Percentiles rank a stretch among this genome's conserved stretches.
These are phyloP conservation scores for Taenioides sp. DNA, from an alignment of 2,797 vertebrate genomes.

Conservation along the genomic window DNA sequence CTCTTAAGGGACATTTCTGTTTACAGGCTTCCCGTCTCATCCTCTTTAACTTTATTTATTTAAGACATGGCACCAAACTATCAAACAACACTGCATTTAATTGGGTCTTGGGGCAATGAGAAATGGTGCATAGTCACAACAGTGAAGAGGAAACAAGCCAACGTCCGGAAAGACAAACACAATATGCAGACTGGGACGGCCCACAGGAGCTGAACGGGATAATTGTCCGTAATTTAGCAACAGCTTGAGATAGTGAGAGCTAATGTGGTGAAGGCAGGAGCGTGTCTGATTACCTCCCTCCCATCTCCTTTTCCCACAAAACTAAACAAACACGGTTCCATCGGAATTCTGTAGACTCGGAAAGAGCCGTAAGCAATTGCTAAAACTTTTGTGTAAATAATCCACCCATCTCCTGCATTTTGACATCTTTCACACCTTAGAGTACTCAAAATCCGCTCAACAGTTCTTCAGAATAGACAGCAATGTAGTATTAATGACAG, in stretches of 20 bases:
- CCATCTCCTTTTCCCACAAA: conserved; percentile 50
- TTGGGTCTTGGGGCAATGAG: conserved; percentile 24
- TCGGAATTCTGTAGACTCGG: conserved; percentile 55
- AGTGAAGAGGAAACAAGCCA: conserved; percentile 41
- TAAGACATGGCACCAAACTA: conserved; percentile 20
- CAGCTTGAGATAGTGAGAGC: conserved; percentile 12
- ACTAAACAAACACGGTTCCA: conserved; percentile 68
- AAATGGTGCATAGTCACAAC: conserved; percentile 31
- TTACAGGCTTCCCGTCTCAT: conserved; percentile 25
- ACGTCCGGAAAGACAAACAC: conserved; percentile 42
- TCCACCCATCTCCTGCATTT: conserved; percentile 14
- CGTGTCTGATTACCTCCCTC: conserved; percentile 49
- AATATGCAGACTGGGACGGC: conserved; percentile 23
- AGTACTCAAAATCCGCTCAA: background rate
- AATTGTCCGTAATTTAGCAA: conserved; percentile 53
- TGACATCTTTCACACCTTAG: conserved; percentile 18
- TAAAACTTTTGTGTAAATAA: conserved; percentile 26
- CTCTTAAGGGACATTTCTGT: conserved; percentile 26
- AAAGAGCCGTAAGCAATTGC: conserved; percentile 20
- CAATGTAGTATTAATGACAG: background rate
- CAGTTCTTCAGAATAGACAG: background rate
- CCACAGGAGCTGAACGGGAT: conserved; percentile 52
- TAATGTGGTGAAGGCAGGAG: conserved; percentile 29
- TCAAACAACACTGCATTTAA: conserved; percentile 25
- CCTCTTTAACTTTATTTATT: conserved; percentile 46